Evolutionary conservation across 2,113 vertebrate species (phyloP).

Genomic region (Galbula dea): DNA sequence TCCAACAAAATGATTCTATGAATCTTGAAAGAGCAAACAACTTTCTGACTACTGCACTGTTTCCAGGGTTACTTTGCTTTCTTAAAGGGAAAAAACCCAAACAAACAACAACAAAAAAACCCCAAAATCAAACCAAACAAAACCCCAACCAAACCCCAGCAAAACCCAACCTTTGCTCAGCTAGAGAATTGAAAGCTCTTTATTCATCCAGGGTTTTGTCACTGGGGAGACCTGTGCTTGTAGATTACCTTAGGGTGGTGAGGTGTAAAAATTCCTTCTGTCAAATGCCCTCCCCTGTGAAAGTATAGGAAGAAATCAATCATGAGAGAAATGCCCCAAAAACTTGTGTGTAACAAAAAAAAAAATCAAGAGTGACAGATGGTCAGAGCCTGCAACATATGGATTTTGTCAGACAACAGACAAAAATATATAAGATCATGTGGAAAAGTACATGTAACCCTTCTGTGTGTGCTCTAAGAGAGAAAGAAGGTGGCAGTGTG

Average conservation of each 20-base stretch:
- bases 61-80: background rate
- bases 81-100: accelerated
- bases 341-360: background rate
- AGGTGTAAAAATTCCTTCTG: constrained; percentile 31
- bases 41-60: background rate
- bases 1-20: no score
- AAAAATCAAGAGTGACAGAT: constrained; percentile 25
- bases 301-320: constrained; percentile 17
- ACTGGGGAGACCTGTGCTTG: background rate
- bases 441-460: constrained; percentile 25
- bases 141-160: background rate
- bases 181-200: background rate
- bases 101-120: no score
- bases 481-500: background rate
- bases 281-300: background rate
- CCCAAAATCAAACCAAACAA: no score
- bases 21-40: background rate
- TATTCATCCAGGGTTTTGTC: background rate
- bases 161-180: background rate
- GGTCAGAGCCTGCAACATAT: constrained; percentile 33
- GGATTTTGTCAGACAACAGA: constrained; percentile 59
- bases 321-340: constrained; percentile 14
- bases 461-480: background rate
- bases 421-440: background rate
- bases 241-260: background rate